Evolutionary conservation across 2,113 vertebrate species (phyloP).

Genomic region (Hassar affinis): DNA sequence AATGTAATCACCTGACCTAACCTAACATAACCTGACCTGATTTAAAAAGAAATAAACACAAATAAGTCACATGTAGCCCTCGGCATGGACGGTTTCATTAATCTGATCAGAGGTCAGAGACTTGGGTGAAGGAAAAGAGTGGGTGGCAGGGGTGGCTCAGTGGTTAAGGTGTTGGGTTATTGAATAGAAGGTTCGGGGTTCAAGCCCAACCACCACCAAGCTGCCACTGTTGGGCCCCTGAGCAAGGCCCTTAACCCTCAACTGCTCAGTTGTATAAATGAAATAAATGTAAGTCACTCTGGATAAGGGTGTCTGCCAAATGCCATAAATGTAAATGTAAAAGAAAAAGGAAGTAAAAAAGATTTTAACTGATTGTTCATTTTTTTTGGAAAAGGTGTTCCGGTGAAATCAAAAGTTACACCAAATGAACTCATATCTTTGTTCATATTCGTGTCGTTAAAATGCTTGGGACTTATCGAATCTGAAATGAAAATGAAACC

Average conservation of each 20-base stretch:
- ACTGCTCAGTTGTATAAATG: too few relatives aligned
- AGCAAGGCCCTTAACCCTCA: too few relatives aligned
- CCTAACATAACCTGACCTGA: too few relatives aligned
- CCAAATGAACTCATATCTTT: background rate
- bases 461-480: background rate
- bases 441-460: background rate
- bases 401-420: background rate
- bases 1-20: background rate
- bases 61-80: background rate
- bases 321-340: too few relatives aligned
- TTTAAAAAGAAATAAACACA: background rate
- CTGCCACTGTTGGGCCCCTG: too few relatives aligned
- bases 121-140: background rate
- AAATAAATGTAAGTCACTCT: too few relatives aligned
- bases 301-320: too few relatives aligned
- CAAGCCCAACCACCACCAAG: too few relatives aligned
- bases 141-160: too few relatives aligned
- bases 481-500: constrained; percentile 3
- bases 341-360: background rate
- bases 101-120: background rate
- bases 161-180: too few relatives aligned
- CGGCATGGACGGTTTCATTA: background rate
- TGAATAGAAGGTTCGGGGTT: too few relatives aligned
- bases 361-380: too few relatives aligned
- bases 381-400: background rate